Base-by-base conservation (phyloP, 2,797 vertebrate species). In the Acanthurus tractus region DNA sequence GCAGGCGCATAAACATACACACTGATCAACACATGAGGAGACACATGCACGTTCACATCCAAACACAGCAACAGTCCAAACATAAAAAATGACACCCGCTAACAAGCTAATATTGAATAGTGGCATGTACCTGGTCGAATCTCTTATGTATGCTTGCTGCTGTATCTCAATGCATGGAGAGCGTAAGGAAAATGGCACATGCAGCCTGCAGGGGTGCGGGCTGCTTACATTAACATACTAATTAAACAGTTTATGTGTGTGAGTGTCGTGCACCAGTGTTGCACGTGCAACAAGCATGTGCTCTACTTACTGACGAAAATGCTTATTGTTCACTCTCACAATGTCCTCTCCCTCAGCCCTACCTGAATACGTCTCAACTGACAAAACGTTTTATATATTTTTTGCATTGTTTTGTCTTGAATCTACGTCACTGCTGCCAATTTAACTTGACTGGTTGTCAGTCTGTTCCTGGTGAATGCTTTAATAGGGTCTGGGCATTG, bases 151-250 rank as follows among this genome's bases (percentile, higher is more conserved):
- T 38, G 34, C 49, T 61, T 8, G 1, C 63, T 56, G 50, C n/a
- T 63, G 55, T 40, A 59, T 74, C 42, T 77, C 52, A n/a, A 71
- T 70, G 58, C 61, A 62, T 36, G 54, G 58, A 53, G 72, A 64
- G 57, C 67, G 36, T 76, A 64, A 46, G 53, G 53, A 63, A 83
- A 84, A 84, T 55, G 42, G 62, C 74, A 73, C 70, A 56, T 34
- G 63, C 23, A 29, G 76, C 82, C 73, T 81, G 62, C 69, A 73
- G 86, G 59, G 82, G 25, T 81, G 42, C 66, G 71, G 74, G 74
- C 83, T 86, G 86, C 64, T 18, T 85, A 81, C 64, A 88, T 91
- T 91, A 85, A 79, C 87, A 92, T 89, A 85, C 64, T 85, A 80
- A 90, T 89, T 71, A 80, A 65, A 49, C 38, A 13, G 14, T 44